Evolutionary conservation across 2,797 vertebrate genomes (phyloP).

Genomic region (Urosaurus nigricauda): DNA sequence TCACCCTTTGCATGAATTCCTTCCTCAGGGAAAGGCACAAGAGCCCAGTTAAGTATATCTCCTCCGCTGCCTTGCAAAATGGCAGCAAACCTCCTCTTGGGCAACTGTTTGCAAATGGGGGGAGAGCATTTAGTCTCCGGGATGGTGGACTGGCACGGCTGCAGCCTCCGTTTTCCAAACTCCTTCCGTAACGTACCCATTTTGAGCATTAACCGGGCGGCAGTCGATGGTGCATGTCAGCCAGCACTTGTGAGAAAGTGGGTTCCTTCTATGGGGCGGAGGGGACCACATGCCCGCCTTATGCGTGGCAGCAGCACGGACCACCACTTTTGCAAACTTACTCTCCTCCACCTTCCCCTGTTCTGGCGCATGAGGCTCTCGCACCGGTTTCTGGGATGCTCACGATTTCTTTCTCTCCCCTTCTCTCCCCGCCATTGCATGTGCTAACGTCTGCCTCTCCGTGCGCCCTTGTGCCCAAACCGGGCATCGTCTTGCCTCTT

Average conservation of each 20-base stretch:
- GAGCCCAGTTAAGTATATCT: slow-evolving; percentile 72
- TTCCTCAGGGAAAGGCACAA: slow-evolving; percentile 55
- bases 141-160: neutral
- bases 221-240: too few relatives aligned
- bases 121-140: neutral
- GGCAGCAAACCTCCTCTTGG: too few relatives aligned
- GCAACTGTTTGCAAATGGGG: neutral
- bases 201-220: neutral
- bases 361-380: slow-evolving; percentile 20
- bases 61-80: neutral
- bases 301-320: slow-evolving; percentile 2
- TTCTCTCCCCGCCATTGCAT: slow-evolving; percentile 17
- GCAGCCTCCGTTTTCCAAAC: neutral
- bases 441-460: slow-evolving; percentile 11
- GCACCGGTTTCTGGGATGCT: slow-evolving; percentile 18
- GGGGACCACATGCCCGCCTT: neutral
- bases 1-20: slow-evolving; percentile 59
- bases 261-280: neutral
- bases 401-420: neutral
- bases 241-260: neutral
- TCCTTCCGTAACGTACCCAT: neutral
- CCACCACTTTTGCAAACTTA: neutral
- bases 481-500: neutral
- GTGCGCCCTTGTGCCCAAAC: too few relatives aligned
- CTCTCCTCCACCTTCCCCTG: neutral